Conservation (phyloP, 2,113 vertebrate genomes). For the Lutjanus erythropterus region DNA sequence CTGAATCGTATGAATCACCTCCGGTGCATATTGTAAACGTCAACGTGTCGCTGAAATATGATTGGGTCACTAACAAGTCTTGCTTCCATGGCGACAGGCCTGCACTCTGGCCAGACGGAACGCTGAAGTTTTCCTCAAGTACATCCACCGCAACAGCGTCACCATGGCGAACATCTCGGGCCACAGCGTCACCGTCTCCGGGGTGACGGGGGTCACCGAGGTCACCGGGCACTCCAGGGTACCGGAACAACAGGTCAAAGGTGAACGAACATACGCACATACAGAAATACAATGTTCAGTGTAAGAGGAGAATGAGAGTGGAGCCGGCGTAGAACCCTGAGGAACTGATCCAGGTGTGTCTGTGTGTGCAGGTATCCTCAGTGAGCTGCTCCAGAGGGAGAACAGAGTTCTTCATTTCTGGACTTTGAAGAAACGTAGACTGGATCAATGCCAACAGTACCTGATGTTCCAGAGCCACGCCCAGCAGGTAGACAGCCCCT, state of each 20-base stretch:
- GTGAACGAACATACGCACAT: slow-evolving; percentile 75
- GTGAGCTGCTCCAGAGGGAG: slow-evolving; percentile 96
- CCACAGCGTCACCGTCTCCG: slow-evolving; percentile 92
- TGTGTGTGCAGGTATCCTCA: slow-evolving; percentile 90
- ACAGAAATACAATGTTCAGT: neutral
- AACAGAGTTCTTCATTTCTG: slow-evolving; percentile 98
- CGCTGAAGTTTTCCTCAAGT: slow-evolving; percentile 98
- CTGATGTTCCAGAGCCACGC: slow-evolving; percentile 98
- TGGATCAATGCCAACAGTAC: slow-evolving; percentile 98
- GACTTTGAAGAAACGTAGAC: slow-evolving; percentile 95
- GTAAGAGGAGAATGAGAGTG: neutral
- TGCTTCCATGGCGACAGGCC: slow-evolving; percentile 84
- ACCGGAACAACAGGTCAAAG: slow-evolving; percentile 98
- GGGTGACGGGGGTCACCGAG: slow-evolving; percentile 81
- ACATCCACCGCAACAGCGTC: slow-evolving; percentile 98
- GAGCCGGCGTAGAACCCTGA: slow-evolving; percentile 19
- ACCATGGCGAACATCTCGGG: slow-evolving; percentile 97
- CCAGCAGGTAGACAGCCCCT: slow-evolving; percentile 89
- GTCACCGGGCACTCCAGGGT: slow-evolving; percentile 94
- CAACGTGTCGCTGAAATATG: neutral
- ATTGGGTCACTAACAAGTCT: neutral
- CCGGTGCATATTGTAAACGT: too few species aligned
- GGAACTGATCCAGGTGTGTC: slow-evolving; percentile 24
- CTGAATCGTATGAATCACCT: too few species aligned
- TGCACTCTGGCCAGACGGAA: slow-evolving; percentile 96